Conservation (phyloP, 2,113 vertebrate species). For the Parus major region DNA sequence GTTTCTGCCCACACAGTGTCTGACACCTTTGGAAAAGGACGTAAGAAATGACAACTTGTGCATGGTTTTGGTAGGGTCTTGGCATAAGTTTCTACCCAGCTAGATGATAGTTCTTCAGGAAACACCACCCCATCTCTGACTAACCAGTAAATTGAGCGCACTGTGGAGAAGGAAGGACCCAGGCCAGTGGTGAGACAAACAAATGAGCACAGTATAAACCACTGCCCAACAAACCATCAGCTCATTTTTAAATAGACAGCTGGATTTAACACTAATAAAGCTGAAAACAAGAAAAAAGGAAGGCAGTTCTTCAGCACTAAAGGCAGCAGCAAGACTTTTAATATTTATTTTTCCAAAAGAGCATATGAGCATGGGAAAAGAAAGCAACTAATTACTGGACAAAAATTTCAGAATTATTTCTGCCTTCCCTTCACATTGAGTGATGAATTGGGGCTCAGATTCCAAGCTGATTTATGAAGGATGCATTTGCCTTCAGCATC, state of each 20-base stretch:
- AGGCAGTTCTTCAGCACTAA: neutral
- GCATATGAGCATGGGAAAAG: neutral
- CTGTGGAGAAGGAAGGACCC: neutral
- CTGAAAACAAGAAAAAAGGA: neutral
- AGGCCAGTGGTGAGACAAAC: neutral
- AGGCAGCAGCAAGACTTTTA: neutral
- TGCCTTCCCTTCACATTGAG: neutral
- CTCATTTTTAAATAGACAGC: neutral
- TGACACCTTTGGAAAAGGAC: neutral
- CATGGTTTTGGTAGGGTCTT: neutral
- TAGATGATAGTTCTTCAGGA: neutral
- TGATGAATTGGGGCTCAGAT: neutral
- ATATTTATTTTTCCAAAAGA: neutral
- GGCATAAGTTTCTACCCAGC: neutral
- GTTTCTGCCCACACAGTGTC: neutral
- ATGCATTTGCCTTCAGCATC: neutral
- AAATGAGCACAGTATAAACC: neutral
- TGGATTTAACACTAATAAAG: neutral
- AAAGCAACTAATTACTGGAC: neutral
- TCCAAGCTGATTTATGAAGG: neutral
- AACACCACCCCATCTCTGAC: neutral
- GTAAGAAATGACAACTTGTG: neutral
- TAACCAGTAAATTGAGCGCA: neutral
- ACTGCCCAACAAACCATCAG: neutral
- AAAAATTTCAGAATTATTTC: neutral